These are phyloP conservation scores for Podargus strigoides DNA, from an alignment of 2,797 vertebrate species.

Conservation along the genomic window DNA sequence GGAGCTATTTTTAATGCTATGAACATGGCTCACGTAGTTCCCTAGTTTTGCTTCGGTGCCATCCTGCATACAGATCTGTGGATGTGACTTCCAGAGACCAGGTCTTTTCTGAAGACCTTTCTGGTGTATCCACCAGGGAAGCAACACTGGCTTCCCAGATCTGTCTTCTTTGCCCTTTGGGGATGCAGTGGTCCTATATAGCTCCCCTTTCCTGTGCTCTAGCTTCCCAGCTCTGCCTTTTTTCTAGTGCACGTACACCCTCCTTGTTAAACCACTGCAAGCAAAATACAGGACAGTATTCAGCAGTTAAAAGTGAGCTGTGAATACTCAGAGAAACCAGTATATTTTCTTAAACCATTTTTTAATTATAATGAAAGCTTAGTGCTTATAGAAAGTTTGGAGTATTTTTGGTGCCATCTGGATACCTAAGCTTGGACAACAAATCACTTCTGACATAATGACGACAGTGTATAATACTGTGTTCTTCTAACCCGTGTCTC, in stretches of 20 bases:
- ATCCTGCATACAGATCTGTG: not conserved
- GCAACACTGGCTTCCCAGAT: not conserved
- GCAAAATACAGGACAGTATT: not conserved
- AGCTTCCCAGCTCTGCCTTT: not conserved
- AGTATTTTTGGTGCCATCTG: constrained; percentile 53
- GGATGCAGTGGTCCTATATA: not conserved
- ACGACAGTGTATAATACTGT: constrained; percentile 19
- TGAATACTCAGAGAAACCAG: not conserved
- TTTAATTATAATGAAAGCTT: constrained; percentile 45
- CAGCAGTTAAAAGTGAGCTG: not conserved
- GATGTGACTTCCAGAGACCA: not conserved
- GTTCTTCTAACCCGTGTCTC: constrained; percentile 21
- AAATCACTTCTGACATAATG: constrained; percentile 49
- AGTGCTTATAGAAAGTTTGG: constrained; percentile 11
- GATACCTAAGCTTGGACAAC: constrained; percentile 34
- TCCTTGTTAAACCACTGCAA: not conserved
- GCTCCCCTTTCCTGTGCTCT: not conserved
- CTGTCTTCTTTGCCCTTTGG: not conserved
- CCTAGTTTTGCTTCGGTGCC: not conserved
- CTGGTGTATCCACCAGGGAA: not conserved
- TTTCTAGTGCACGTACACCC: not conserved
- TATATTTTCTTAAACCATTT: constrained; percentile 1
- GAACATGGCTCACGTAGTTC: not conserved
- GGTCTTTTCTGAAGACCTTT: not conserved
- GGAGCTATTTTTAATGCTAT: not conserved